A percentile compares a stretch with the other conserved stretches of the same genome.
These are phyloP conservation scores for Malurus melanocephalus DNA, from an alignment of 2,113 vertebrate genomes.

Conservation along the genomic window DNA sequence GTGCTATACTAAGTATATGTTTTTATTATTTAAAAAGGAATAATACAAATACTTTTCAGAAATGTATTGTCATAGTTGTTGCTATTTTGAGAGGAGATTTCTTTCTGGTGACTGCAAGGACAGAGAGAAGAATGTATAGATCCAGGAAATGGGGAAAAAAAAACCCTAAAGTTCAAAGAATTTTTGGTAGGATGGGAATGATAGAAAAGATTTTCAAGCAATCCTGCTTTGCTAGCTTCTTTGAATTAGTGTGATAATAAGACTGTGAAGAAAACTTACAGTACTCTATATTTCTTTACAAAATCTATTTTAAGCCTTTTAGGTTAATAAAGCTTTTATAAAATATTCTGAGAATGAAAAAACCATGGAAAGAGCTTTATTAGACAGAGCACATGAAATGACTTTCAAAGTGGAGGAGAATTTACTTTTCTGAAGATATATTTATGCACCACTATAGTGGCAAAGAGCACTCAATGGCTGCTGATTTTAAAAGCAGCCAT, in stretches of 20 bases:
- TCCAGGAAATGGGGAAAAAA: not conserved
- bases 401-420: not conserved
- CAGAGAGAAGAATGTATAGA: not conserved
- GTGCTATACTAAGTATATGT: not conserved
- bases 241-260: not conserved
- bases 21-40: not conserved
- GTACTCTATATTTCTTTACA: not conserved
- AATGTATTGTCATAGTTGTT: not conserved
- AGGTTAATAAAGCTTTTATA: not conserved
- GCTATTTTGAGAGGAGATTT: not conserved
- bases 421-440: not conserved
- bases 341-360: conserved; percentile 3
- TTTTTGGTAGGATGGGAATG: not conserved
- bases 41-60: not conserved
- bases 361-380: not conserved
- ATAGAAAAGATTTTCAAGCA: not conserved
- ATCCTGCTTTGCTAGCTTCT: not conserved
- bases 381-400: not conserved
- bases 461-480: not conserved
- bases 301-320: not conserved
- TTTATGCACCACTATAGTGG: not conserved
- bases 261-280: not conserved
- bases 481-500: not conserved
- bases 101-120: not conserved
- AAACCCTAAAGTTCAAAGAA: not conserved